Conservation (phyloP, 1,140 invertebrate species). For the Saccostrea cuccullata region DNA sequence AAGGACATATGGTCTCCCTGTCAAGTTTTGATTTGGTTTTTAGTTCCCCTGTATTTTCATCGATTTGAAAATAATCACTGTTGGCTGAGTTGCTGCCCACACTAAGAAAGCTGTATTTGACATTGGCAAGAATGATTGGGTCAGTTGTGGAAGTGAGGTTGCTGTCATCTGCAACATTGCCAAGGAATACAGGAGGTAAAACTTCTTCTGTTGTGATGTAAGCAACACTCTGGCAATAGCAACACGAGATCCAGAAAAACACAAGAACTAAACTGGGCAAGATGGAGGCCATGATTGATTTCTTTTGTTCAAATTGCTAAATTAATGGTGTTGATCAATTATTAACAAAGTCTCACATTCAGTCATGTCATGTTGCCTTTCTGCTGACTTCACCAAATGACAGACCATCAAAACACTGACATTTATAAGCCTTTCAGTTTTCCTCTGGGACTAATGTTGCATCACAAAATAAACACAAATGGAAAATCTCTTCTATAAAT, state of each 20-base stretch:
- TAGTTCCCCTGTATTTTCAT: constrained; percentile 49
- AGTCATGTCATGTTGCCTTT: constrained; percentile 27
- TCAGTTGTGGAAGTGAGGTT: constrained; percentile 32
- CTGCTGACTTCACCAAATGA: neutral
- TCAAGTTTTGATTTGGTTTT: constrained; percentile 40
- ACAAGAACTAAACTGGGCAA: constrained; percentile 28
- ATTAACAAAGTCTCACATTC: constrained; percentile 6
- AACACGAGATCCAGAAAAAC: neutral
- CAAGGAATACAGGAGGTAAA: constrained; percentile 48
- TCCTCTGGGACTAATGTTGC: constrained; percentile 20
- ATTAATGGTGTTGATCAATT: constrained; percentile 34
- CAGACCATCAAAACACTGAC: constrained; percentile 1
- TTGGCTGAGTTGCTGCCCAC: constrained; percentile 24
- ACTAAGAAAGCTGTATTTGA: constrained; percentile 52
- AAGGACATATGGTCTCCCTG: constrained; percentile 52
- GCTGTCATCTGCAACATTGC: constrained; percentile 50
- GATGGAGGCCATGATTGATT: constrained; percentile 42
- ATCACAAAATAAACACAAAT: neutral
- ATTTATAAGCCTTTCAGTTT: neutral
- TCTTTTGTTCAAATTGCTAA: constrained; percentile 19
- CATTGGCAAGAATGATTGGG: constrained; percentile 28
- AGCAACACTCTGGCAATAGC: constrained; percentile 39
- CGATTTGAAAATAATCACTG: constrained; percentile 34
- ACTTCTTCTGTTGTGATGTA: constrained; percentile 46
- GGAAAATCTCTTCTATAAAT: constrained; percentile 34